Conservation (phyloP, 2,888 invertebrate species). For the Dascillus cervinus region DNA sequence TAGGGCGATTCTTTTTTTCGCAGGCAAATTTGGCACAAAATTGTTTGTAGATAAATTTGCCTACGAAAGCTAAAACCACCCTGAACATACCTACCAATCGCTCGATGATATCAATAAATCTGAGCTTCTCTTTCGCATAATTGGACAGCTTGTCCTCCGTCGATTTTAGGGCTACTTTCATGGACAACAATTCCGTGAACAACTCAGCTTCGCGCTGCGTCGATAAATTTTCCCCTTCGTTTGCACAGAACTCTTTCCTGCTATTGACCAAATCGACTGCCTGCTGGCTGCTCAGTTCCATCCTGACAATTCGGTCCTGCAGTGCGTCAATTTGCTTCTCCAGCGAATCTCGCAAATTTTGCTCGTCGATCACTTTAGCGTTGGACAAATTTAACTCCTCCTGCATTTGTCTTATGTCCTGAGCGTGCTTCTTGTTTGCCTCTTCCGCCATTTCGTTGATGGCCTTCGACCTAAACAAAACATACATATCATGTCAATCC, state of each 20-base stretch:
- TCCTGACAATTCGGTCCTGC: constrained; percentile 24
- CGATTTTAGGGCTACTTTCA: constrained; percentile 27
- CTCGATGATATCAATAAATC: constrained; percentile 28
- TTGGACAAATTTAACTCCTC: too few relatives aligned
- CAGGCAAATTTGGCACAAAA: too few relatives aligned
- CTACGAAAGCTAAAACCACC: too few relatives aligned
- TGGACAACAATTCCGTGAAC: constrained; percentile 28
- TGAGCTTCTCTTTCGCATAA: constrained; percentile 26
- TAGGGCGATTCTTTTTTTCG: too few relatives aligned
- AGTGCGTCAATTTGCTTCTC: constrained; percentile 23
- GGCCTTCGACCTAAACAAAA: constrained; percentile 33
- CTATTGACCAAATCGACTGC: constrained; percentile 19
- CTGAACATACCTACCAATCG: too few relatives aligned
- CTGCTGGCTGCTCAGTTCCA: constrained; percentile 23
- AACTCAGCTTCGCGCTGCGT: constrained; percentile 28
- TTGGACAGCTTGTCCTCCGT: constrained; percentile 29
- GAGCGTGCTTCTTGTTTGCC: too few relatives aligned
- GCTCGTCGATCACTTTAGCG: constrained; percentile 18
- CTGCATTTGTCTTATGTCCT: too few relatives aligned
- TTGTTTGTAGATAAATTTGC: too few relatives aligned
- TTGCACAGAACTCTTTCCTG: constrained; percentile 7
- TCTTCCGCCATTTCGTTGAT: constrained; percentile 23
- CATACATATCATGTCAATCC: constrained; percentile 38
- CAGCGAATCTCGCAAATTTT: constrained; percentile 10
- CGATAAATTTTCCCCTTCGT: constrained; percentile 7